Evolutionary conservation across 2,113 vertebrate genomes (phyloP), one percentile per base, ranked within the genome.

Genomic region (Nothocercus julius): DNA sequence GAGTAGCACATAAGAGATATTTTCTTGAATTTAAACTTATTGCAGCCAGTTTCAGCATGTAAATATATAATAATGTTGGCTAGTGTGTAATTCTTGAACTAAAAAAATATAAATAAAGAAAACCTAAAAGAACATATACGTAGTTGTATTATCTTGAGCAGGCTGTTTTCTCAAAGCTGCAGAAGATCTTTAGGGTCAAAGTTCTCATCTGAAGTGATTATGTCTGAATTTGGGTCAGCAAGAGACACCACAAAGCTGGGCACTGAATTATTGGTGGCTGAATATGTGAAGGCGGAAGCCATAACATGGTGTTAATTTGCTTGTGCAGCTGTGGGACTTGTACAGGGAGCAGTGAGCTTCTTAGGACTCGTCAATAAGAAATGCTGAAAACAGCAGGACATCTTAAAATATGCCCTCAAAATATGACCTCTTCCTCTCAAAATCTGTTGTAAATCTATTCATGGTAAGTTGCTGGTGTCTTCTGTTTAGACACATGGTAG

Each of bases 61-160:
- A 98, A 98, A 98, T 98, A 98, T 97, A 98, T 97, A 98, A 97
- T 97, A 98, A 97, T 98, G 98, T 98, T 98, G 98, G 97, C 97
- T 98, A 98, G 97, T 98, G 98, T 98, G 98, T 98, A 98, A 98
- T 98, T 98, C 98, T 98, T 98, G 97, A 98, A 97, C 95, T 98
- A 97, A 98, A 98, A 96, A 98, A 98, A 97, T 98, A 98, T 97
- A 98, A 98, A 98, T 98, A 98, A 98, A 98, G 97, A 97, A 97
- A 97, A 97, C 92, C 92, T 97, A 97, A 98, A 98, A 96, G 93
- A 89, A 94, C 89, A 73, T 93, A 68, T 54, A 90, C 84, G 97
- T 92, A 89, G 89, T 96, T 94, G 97, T 91, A 89, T 97, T 97
- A 70, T 95, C 44, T 93, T 85, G 61, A 68, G 49, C 85, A 96